phyloP scores from a whole-genome alignment of 2,113 vertebrate genomes.

The Leucopternis melanops region DNA sequence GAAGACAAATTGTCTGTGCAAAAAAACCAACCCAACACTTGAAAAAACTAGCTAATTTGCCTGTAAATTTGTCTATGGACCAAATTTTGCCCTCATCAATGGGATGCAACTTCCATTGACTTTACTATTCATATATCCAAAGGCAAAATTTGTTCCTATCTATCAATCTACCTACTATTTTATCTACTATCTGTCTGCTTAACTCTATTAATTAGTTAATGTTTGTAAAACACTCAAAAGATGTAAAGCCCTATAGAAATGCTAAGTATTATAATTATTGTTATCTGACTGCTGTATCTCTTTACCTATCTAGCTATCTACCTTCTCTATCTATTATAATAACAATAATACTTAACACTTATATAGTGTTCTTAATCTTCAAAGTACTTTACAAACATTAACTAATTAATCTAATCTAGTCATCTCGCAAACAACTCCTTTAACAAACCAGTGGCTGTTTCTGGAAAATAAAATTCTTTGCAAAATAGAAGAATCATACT shows the following conservation, averaged over 20 bases:
- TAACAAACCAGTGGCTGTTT: constrained; percentile 43
- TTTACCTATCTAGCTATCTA: constrained; percentile 69
- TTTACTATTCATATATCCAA: constrained; percentile 52
- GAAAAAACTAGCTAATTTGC: neutral
- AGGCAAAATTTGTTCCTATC: constrained; percentile 59
- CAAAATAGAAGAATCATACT: neutral
- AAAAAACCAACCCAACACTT: neutral
- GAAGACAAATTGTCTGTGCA: neutral
- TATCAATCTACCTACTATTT: constrained; percentile 61
- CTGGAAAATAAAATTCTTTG: constrained; percentile 43
- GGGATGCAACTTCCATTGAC: neutral
- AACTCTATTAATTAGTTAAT: constrained; percentile 71
- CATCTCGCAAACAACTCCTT: constrained; percentile 54
- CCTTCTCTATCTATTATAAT: constrained; percentile 63
- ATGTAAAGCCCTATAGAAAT: constrained; percentile 64
- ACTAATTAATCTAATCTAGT: constrained; percentile 67
- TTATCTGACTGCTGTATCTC: constrained; percentile 67
- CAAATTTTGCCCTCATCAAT: constrained; percentile 23
- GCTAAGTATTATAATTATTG: constrained; percentile 64
- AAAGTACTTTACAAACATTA: constrained; percentile 65
- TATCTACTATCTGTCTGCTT: constrained; percentile 64
- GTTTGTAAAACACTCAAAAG: constrained; percentile 68
- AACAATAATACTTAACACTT: constrained; percentile 67
- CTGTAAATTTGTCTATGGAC: neutral
- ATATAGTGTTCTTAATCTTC: constrained; percentile 66